These are phyloP conservation scores for Spheniscus humboldti DNA, from an alignment of 2,797 vertebrate genomes.

Conservation along the genomic window DNA sequence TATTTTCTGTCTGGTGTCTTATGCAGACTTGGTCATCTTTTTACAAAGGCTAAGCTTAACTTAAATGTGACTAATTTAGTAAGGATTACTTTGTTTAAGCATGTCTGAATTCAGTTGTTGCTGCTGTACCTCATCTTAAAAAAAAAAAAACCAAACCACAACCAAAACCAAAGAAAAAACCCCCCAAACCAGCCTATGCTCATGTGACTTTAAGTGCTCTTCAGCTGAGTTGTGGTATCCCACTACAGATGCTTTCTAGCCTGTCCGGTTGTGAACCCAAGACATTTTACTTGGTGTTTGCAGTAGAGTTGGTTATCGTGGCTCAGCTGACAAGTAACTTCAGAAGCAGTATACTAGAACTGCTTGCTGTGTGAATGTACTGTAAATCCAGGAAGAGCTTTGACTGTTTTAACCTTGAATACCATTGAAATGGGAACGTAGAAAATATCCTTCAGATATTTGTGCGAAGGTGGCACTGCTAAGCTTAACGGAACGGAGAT, in stretches of 20 bases:
- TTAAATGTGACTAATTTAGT: not conserved
- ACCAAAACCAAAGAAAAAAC: not conserved
- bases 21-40: not conserved
- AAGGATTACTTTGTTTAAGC: not conserved
- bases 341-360: not conserved
- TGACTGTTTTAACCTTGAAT: not conserved
- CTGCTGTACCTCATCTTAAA: not conserved
- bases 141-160: not conserved
- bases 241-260: not conserved
- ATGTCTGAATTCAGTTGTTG: not conserved
- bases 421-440: not conserved
- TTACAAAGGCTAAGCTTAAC: not conserved
- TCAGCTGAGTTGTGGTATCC: not conserved
- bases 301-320: not conserved
- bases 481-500: not conserved
- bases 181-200: rapidly evolving
- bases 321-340: not conserved
- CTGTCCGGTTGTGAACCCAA: not conserved
- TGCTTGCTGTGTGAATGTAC: not conserved
- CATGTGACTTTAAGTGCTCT: not conserved
- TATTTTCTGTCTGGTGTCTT: not conserved
- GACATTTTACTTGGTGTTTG: not conserved
- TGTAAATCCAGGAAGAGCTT: not conserved
- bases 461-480: not conserved
- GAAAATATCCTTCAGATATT: not conserved